These are phyloP conservation scores for Lepus americanus DNA, from an alignment of 2,113 vertebrate genomes.

Conservation along the genomic window DNA sequence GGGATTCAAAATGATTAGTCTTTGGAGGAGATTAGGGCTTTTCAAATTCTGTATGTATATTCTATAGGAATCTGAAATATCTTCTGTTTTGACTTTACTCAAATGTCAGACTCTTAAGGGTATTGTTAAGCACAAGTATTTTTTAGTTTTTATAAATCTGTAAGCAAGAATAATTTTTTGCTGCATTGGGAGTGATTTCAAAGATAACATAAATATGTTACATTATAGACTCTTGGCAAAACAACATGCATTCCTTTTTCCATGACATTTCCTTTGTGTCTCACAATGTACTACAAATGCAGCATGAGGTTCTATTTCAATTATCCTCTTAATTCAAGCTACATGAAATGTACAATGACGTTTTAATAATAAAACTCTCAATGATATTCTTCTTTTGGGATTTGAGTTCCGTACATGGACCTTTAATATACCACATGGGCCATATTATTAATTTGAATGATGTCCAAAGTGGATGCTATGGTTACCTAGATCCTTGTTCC, in stretches of 20 bases:
- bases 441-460: slow-evolving; percentile 61
- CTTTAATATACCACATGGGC: background rate
- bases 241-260: background rate
- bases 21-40: background rate
- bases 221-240: background rate
- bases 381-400: background rate
- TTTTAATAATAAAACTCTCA: background rate
- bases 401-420: background rate
- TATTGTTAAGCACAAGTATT: background rate
- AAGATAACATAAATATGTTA: background rate
- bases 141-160: background rate
- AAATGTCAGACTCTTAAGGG: background rate
- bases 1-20: background rate
- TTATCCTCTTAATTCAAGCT: slow-evolving; percentile 6
- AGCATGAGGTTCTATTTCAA: background rate
- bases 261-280: background rate
- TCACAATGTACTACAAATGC: background rate
- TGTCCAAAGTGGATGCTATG: background rate
- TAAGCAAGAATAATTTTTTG: background rate
- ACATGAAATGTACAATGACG: background rate
- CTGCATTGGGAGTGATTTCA: background rate
- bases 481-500: slow-evolving; percentile 11
- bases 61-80: background rate
- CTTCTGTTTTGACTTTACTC: background rate
- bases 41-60: background rate